These are phyloP conservation scores for Xenus cinereus DNA, from an alignment of 2,113 vertebrate genomes.

Conservation along the genomic window DNA sequence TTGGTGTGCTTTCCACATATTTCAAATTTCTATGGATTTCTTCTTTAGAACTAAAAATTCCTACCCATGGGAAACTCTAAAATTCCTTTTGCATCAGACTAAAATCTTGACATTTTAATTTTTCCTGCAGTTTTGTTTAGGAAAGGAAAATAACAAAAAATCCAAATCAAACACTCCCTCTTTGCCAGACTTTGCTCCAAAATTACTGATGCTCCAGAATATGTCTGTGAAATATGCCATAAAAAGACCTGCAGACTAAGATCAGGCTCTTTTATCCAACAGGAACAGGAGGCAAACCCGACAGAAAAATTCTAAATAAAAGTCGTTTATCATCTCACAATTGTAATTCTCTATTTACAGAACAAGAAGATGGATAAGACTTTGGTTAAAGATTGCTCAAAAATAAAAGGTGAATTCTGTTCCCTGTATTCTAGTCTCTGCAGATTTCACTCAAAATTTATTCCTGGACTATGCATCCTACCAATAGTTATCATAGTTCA, in stretches of 20 bases:
- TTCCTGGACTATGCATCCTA: neutral
- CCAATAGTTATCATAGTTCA: neutral
- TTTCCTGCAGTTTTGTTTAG: neutral
- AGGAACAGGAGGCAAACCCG: neutral
- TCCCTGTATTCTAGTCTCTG: neutral
- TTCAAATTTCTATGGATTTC: neutral
- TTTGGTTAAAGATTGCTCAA: neutral
- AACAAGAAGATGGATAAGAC: neutral
- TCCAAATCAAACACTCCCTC: neutral
- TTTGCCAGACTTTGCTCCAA: neutral
- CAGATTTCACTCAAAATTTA: neutral
- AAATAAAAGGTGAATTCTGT: neutral
- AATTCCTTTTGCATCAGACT: neutral
- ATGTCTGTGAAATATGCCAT: neutral
- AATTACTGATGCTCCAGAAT: neutral
- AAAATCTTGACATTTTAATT: neutral
- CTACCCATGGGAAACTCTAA: neutral
- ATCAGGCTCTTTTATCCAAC: neutral
- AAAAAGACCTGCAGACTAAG: neutral
- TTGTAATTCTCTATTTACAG: neutral
- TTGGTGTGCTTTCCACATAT: neutral
- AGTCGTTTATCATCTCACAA: neutral
- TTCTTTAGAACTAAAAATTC: neutral
- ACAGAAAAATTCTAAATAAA: neutral
- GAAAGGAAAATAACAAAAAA: neutral